Conservation (phyloP, 2,888 invertebrate genomes). For the Sinopyrophorus schimmeli region DNA sequence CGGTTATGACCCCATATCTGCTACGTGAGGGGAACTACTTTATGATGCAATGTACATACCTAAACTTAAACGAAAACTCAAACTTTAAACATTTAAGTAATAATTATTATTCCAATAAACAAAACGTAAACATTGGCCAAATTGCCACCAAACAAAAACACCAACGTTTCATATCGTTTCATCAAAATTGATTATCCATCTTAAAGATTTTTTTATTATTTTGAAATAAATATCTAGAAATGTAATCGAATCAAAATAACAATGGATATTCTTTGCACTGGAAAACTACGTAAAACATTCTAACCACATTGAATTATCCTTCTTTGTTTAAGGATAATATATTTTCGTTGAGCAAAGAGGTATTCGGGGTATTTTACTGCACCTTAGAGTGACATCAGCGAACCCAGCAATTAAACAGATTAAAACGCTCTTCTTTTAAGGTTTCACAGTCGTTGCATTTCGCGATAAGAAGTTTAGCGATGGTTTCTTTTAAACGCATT, state of each 20-base stretch:
- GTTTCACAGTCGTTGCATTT: conserved; percentile 13
- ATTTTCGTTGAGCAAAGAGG: conserved; percentile 1
- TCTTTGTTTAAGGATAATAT: background rate
- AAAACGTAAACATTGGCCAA: conserved; percentile 1
- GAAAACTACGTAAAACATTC: conserved; percentile 1
- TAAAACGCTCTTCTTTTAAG: conserved; percentile 24
- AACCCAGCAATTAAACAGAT: conserved; percentile 25
- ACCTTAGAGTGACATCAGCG: conserved; percentile 24
- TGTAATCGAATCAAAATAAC: too few relatives aligned
- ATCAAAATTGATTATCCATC: too few relatives aligned
- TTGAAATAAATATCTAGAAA: too few relatives aligned
- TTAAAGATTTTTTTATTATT: too few relatives aligned
- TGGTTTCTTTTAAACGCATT: too few relatives aligned
- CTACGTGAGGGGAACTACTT: conserved; percentile 25
- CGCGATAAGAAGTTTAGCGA: conserved; percentile 17
- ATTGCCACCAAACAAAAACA: background rate
- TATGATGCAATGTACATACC: conserved; percentile 14
- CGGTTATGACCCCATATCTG: conserved; percentile 29
- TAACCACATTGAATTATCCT: background rate
- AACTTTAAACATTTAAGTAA: too few relatives aligned
- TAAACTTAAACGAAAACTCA: conserved; percentile 6
- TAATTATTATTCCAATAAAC: conserved; percentile 2
- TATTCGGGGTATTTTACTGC: conserved; percentile 24
- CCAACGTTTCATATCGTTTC: too few relatives aligned
- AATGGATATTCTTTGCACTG: background rate